Evolutionary conservation across 2,888 invertebrate genomes (phyloP), one percentile per base, ranked within the genome.

Genomic region (Strigamia transsilvanica): DNA sequence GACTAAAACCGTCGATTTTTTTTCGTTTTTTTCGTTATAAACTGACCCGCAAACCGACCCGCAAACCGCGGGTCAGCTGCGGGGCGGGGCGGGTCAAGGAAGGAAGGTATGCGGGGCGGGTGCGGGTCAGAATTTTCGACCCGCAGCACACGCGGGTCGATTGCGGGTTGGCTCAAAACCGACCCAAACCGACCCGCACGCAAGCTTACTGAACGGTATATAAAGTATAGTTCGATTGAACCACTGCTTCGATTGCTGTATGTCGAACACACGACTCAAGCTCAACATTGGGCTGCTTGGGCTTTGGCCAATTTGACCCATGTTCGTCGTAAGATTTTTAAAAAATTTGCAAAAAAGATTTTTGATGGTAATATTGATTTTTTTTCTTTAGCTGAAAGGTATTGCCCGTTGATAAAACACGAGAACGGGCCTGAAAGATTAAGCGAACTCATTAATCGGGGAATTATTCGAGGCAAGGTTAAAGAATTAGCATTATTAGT

Each of bases 211-310:
- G n/a, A 93, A 86, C 91, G 99, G 73, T 98, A 97, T 88, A 99
- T 99, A 85, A 99, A 99, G 90, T 99, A 99, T 89, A 89, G 97
- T 84, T 95, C 95, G 41, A 98, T 99, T 89, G 94, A 96, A 87
- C 99, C 99, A 0, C 97, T 99, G 84, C 90, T 99, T 32, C 91
- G 94, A 84, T 90, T 99, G 84, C 91, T 97, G 78, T 91, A 92
- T 84, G 92, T 94, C 82, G 92, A 93, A 85, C 94, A 96, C 87
- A 96, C 97, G 0, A 94, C 95, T 0, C 93, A 95, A 87, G 97
- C 96, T 88, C 97, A 97, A 88, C 94, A 96, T 87, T 98, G 98
- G 98, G 97, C 98, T 2, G 94, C 94, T 9, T 99, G 98, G 98
- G 98, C 98, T 0, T 90, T 99, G 83, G 97, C 98, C 80, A 99